phyloP scores from a whole-genome alignment of 2,888 invertebrate species.

The Dromius quadrimaculatus region DNA sequence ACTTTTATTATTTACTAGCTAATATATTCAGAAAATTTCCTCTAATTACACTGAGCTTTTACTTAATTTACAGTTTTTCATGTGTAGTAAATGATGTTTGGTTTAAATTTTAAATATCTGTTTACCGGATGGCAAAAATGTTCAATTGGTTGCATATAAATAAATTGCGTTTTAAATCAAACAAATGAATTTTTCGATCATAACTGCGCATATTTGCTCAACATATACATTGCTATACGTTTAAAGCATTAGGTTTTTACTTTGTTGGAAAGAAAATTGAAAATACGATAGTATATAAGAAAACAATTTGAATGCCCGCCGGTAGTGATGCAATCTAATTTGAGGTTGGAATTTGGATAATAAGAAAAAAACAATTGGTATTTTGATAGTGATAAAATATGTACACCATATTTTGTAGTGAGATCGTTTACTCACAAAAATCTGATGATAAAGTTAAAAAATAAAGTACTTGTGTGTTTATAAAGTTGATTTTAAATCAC shows the following conservation, averaged over 20 bases:
- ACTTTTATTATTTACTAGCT: no score
- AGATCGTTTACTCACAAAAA: slow-evolving; percentile 39
- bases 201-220: no score
- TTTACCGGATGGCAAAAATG: background rate
- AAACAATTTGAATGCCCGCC: slow-evolving; percentile 6
- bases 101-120: background rate
- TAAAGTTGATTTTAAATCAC: background rate
- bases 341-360: slow-evolving; percentile 40
- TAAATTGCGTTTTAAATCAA: background rate
- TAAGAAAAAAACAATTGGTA: slow-evolving; percentile 41
- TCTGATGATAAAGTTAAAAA: slow-evolving; percentile 19
- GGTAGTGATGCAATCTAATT: slow-evolving; percentile 16
- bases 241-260: no score
- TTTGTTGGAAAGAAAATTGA: background rate
- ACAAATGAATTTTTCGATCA: no score
- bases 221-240: no score
- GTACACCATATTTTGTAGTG: slow-evolving; percentile 33
- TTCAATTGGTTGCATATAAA: background rate
- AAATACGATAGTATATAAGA: background rate
- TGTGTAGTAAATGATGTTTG: no score
- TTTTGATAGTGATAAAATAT: slow-evolving; percentile 42
- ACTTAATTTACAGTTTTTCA: no score
- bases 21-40: no score
- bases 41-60: no score
- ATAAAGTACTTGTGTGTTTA: slow-evolving; percentile 10